Evolutionary conservation across 1,140 invertebrate genomes (phyloP).

Genomic region (Panagrolaimus sp.): DNA sequence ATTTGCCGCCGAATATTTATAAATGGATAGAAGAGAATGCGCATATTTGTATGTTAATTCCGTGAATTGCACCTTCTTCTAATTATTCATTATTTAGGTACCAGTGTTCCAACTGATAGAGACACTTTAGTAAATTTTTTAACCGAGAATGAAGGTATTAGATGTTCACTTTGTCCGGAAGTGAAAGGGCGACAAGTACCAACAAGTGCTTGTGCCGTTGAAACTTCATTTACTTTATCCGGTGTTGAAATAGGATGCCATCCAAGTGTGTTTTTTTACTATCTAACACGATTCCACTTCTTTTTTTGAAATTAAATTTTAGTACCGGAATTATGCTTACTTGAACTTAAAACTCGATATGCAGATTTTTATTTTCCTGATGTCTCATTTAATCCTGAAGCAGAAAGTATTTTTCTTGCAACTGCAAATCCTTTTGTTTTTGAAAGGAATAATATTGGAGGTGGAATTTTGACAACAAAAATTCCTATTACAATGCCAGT

Average conservation of each 20-base stretch:
- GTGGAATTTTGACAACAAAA: slow-evolving; percentile 4
- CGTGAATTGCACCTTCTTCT: background rate
- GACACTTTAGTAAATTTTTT: slow-evolving; percentile 42
- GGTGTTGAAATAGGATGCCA: slow-evolving; percentile 46
- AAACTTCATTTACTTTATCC: slow-evolving; percentile 26
- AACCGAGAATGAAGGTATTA: slow-evolving; percentile 32
- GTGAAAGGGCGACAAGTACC: slow-evolving; percentile 25
- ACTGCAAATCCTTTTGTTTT: slow-evolving; percentile 19
- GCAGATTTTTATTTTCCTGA: slow-evolving; percentile 30
- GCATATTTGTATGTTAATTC: slow-evolving; percentile 43
- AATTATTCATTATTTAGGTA: slow-evolving; percentile 29
- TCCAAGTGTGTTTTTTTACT: slow-evolving; percentile 28
- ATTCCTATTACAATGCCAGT: too few relatives aligned
- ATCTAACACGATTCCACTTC: too few relatives aligned
- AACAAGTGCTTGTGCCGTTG: slow-evolving; percentile 40
- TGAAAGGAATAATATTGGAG: slow-evolving; percentile 17
- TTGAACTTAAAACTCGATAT: slow-evolving; percentile 34
- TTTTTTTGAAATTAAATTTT: background rate
- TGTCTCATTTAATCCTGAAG: slow-evolving; percentile 5
- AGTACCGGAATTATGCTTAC: slow-evolving; percentile 38
- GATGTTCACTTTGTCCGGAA: slow-evolving; percentile 44
- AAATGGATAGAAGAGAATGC: slow-evolving; percentile 47
- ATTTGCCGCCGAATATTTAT: slow-evolving; percentile 37
- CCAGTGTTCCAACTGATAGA: slow-evolving; percentile 35
- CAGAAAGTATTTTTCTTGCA: slow-evolving; percentile 42